These are phyloP conservation scores for Drosophila sordidapex DNA, from an alignment of 2,888 invertebrate genomes.

Conservation along the genomic window DNA sequence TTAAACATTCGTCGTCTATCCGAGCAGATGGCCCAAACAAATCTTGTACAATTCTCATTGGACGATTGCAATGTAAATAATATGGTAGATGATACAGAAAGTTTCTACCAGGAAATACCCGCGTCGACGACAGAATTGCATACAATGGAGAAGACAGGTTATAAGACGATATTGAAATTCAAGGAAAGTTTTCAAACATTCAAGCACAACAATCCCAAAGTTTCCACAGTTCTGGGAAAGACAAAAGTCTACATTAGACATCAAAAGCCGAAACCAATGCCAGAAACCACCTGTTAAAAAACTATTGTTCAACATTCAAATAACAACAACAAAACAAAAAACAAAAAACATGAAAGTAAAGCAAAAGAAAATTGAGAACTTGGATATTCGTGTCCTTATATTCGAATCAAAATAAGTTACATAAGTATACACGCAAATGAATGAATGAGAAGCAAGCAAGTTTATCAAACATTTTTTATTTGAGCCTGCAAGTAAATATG, in stretches of 20 bases:
- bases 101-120: slow-evolving; percentile 22
- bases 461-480: slow-evolving; percentile 56
- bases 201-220: slow-evolving; percentile 42
- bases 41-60: slow-evolving; percentile 53
- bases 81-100: slow-evolving; percentile 21
- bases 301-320: slow-evolving; percentile 38
- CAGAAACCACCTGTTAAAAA: slow-evolving; percentile 84
- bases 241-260: slow-evolving; percentile 58
- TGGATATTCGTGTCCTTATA: slow-evolving; percentile 47
- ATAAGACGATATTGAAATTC: slow-evolving; percentile 58
- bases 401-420: slow-evolving; percentile 66
- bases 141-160: slow-evolving; percentile 36
- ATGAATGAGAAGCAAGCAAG: slow-evolving; percentile 25
- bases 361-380: slow-evolving; percentile 23
- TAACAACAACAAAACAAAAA: background rate
- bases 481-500: slow-evolving; percentile 67
- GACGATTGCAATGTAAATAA: slow-evolving; percentile 55
- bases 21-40: slow-evolving; percentile 77
- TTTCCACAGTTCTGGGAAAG: slow-evolving; percentile 48
- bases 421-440: slow-evolving; percentile 46
- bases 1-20: slow-evolving; percentile 83
- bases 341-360: background rate
- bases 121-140: slow-evolving; percentile 8
- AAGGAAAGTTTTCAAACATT: slow-evolving; percentile 53
- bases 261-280: slow-evolving; percentile 77